Conservation (phyloP, 92 coral and sea anemone genomes). For the Ricordea florida region DNA sequence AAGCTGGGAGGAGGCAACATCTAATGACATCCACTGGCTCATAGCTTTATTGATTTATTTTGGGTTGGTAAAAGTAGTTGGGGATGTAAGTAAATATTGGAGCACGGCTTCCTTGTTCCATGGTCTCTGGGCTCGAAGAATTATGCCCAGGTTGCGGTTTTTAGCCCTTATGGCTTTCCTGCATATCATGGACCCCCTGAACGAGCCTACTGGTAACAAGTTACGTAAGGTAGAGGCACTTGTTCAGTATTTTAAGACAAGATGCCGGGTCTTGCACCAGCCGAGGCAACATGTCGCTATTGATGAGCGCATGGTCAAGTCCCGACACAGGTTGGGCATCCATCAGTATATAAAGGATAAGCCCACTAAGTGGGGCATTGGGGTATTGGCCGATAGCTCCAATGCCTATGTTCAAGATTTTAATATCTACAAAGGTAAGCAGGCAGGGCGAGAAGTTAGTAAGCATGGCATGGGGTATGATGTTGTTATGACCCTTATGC, state of each 20-base stretch:
- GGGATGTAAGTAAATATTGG: conserved; percentile 1
- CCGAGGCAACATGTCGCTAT: conserved; percentile 26
- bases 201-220: conserved; percentile 12
- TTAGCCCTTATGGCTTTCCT: conserved; percentile 23
- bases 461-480: conserved; percentile 48
- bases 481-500: conserved; percentile 35
- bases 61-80: conserved; percentile 21
- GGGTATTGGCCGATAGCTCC: conserved; percentile 38
- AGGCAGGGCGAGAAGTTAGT: conserved; percentile 14
- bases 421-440: conserved; percentile 35
- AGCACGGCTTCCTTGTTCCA: conserved; percentile 20
- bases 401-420: conserved; percentile 29
- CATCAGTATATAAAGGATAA: too few species aligned
- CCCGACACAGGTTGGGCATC: conserved; percentile 4
- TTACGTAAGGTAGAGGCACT: conserved; percentile 9
- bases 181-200: conserved; percentile 38
- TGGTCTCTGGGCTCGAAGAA: conserved; percentile 35
- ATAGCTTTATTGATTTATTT: conserved; percentile 21
- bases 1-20: conserved; percentile 11
- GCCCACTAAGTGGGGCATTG: conserved; percentile 50
- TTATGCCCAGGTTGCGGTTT: background rate
- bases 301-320: conserved; percentile 25
- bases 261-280: conserved; percentile 21
- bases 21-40: conserved; percentile 8
- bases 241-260: background rate